Percentiles rank a stretch among this genome's conserved stretches.
Evolutionary conservation across 1,140 invertebrate species (phyloP).

Genomic region (Atta colombica): DNA sequence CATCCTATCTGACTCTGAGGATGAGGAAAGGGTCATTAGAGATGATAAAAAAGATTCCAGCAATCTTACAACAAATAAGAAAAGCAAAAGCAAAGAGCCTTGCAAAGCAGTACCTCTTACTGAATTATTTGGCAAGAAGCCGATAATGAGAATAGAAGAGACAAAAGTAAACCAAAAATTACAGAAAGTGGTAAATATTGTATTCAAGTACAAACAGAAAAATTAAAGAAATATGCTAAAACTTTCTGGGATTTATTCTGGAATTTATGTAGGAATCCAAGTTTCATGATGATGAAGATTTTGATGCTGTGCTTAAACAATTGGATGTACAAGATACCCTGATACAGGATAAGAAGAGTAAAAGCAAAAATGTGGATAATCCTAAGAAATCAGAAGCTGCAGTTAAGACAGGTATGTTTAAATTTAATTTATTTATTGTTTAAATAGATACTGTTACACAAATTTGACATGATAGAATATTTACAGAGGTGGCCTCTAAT

Average conservation of each 20-base stretch:
- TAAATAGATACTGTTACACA: neutral
- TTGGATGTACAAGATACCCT: slow-evolving; percentile 85
- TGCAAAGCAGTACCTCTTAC: slow-evolving; percentile 64
- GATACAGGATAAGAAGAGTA: neutral
- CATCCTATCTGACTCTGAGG: slow-evolving; percentile 83
- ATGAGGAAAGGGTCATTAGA: slow-evolving; percentile 64
- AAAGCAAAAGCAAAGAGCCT: slow-evolving; percentile 41
- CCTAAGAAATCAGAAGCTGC: neutral
- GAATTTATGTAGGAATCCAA: slow-evolving; percentile 49
- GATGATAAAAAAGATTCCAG: neutral
- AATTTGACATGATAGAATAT: neutral
- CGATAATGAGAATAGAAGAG: slow-evolving; percentile 79
- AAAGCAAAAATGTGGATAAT: neutral
- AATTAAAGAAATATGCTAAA: slow-evolving; percentile 14
- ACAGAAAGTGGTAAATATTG: slow-evolving; percentile 60
- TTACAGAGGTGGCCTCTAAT: slow-evolving; percentile 19
- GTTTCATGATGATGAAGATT: slow-evolving; percentile 89
- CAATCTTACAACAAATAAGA: neutral
- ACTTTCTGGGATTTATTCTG: slow-evolving; percentile 49
- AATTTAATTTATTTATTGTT: neutral
- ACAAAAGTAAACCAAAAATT: slow-evolving; percentile 74
- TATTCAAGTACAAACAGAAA: slow-evolving; percentile 5
- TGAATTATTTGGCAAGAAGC: slow-evolving; percentile 84
- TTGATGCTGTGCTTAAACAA: slow-evolving; percentile 89
- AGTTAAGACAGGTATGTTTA: slow-evolving; percentile 35